Conservation (phyloP, 2,113 vertebrate species). For the Arizona elegans region DNA sequence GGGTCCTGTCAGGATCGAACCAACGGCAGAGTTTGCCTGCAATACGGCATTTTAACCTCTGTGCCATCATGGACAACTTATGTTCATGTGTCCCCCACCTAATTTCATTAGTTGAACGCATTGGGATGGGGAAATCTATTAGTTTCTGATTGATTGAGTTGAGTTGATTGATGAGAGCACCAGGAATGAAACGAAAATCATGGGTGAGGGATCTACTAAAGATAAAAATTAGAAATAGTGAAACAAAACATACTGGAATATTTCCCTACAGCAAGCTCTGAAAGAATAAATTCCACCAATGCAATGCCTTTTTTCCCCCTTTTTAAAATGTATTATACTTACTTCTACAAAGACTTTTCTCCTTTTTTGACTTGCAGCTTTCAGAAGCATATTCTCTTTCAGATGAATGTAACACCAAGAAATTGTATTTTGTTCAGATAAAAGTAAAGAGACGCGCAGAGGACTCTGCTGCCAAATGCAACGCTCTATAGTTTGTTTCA, state of each 20-base stretch:
- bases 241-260: not conserved
- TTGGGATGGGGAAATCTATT: not conserved
- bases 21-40: not conserved
- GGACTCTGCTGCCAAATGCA: not conserved
- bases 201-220: not conserved
- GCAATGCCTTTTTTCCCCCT: not conserved
- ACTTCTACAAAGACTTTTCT: not conserved
- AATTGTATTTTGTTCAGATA: not conserved
- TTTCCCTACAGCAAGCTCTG: not conserved
- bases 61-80: not conserved
- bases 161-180: not conserved
- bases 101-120: not conserved
- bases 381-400: not conserved
- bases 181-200: not conserved
- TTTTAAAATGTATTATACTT: not conserved
- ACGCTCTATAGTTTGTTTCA: not conserved
- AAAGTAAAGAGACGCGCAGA: not conserved
- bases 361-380: not conserved
- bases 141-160: not conserved
- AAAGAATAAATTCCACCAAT: not conserved
- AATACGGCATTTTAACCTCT: not conserved
- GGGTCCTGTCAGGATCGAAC: not conserved
- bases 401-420: not conserved
- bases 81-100: not conserved
- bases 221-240: not conserved